Evolutionary conservation across 1,140 invertebrate genomes (phyloP).

Genomic region (Solen grandis): DNA sequence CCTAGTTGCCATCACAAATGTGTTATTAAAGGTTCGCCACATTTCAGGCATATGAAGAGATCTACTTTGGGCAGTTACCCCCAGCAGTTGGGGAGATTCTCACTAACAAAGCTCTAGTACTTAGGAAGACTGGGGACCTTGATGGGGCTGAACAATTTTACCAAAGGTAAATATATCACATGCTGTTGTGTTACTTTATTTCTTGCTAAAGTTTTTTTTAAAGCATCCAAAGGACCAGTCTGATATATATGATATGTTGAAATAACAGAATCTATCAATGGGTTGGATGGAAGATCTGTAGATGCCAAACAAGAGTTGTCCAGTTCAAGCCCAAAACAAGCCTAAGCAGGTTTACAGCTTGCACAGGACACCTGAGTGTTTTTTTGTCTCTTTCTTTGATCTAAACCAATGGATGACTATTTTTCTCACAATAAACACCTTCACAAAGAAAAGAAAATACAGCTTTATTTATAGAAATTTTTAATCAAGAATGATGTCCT

Average conservation of each 20-base stretch:
- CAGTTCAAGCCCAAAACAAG: not conserved
- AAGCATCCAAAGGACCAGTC: too few species aligned
- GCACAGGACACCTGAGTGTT: too few species aligned
- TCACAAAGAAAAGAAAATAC: too few species aligned
- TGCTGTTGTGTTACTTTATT: too few species aligned
- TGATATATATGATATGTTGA: not conserved
- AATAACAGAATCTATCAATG: not conserved
- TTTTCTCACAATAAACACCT: too few species aligned
- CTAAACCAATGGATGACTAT: too few species aligned
- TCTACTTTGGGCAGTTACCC: slow-evolving; percentile 26
- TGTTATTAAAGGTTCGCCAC: too few species aligned
- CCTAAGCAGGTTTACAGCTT: not conserved
- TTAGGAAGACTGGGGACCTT: not conserved
- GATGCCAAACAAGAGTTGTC: not conserved
- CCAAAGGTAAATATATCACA: slow-evolving; percentile 9
- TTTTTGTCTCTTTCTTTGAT: too few species aligned
- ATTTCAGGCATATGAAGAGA: slow-evolving; percentile 35
- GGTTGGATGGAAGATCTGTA: not conserved
- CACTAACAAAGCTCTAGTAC: slow-evolving; percentile 44
- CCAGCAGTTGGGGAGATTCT: slow-evolving; percentile 35
- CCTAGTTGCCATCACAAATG: too few species aligned
- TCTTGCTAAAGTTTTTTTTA: too few species aligned
- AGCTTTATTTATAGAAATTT: too few species aligned
- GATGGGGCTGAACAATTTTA: slow-evolving; percentile 42
- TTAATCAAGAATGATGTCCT: too few species aligned